Conservation (phyloP, 2,797 vertebrate species). For the Girardinus metallicus region DNA sequence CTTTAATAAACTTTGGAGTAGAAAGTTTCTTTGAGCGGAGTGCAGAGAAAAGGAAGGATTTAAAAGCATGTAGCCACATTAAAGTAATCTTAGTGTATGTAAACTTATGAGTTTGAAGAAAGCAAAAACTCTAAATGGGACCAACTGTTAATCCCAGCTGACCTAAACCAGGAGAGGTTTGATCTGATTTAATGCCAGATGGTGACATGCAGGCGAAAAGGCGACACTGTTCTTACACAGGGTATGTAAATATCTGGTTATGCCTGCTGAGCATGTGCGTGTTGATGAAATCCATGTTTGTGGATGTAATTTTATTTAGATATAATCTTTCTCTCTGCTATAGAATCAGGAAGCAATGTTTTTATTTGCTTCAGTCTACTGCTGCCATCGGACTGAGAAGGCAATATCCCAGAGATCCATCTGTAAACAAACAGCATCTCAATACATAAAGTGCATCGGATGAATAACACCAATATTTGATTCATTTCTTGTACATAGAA, state of each 20-base stretch:
- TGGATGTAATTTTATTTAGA: slow-evolving; percentile 10
- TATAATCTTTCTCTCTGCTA: slow-evolving; percentile 29
- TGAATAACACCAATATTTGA: slow-evolving; percentile 23
- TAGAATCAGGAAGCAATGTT: slow-evolving; percentile 24
- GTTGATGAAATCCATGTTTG: background rate
- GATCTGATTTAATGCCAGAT: background rate
- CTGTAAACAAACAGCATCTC: slow-evolving; percentile 5
- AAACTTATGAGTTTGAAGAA: background rate
- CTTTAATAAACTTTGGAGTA: no score
- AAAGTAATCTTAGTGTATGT: background rate
- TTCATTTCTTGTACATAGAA: slow-evolving; percentile 22
- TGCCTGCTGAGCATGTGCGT: background rate
- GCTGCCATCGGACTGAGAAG: slow-evolving; percentile 33
- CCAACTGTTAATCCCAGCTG: background rate
- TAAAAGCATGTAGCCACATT: no score
- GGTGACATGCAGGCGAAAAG: background rate
- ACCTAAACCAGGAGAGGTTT: background rate
- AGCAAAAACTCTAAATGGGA: background rate
- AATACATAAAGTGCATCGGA: background rate
- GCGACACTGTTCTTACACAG: background rate
- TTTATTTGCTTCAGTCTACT: slow-evolving; percentile 42
- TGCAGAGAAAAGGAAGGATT: no score
- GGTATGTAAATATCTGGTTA: background rate
- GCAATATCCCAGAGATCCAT: slow-evolving; percentile 22
- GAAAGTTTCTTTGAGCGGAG: no score